Evolutionary conservation across 2,888 invertebrate genomes (phyloP), one percentile per base, ranked within the genome.

Genomic region (Halocaridina rubra): DNA sequence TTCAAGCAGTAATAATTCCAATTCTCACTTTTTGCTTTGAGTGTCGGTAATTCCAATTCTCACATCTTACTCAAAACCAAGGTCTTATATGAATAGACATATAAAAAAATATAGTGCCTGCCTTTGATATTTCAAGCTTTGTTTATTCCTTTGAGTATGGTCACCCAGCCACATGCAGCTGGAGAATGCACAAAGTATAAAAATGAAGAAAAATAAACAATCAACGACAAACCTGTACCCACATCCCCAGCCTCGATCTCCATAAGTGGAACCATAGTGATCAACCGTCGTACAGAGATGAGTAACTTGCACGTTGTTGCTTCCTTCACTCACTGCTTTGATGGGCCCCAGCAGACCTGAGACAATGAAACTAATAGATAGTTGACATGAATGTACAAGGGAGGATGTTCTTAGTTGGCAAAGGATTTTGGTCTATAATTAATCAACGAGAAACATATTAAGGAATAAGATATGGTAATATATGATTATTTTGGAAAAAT

Each of bases 241-340:
- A 90, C 97, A 97, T 1, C 97, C 97, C 96, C 97, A 97, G 8
- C 97, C 97, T 89, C 94, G 93, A 91, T 97, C 97, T 0, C 96
- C 97, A 90, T 96, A 96, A 0, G 96, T 96, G 61, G 95, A 95
- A 0, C 95, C 95, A 90, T 95, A 97, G 91, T 97, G 96, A 91
- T 96, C 96, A 61, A 95, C 95, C 0, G 94, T 94, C 29, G 95
- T 95, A 91, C 96, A 96, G 88, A 96, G 92, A 90, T 95, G 93
- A 0, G 94, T 94, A 90, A 93, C 93, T 78, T 93, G 92, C 81
- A 96, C 94, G 89, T 94, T 94, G 61, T 93, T 89, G 22, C 81
- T 75, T 27, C 57, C 67, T 24, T 80, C 76, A 57, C 86, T 81
- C 24, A 88, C 80, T 33, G 78, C 77, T 27, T 64, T 75, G 22